phyloP scores from a whole-genome alignment of 2,888 invertebrate genomes.

The Parnassius mnemosyne region DNA sequence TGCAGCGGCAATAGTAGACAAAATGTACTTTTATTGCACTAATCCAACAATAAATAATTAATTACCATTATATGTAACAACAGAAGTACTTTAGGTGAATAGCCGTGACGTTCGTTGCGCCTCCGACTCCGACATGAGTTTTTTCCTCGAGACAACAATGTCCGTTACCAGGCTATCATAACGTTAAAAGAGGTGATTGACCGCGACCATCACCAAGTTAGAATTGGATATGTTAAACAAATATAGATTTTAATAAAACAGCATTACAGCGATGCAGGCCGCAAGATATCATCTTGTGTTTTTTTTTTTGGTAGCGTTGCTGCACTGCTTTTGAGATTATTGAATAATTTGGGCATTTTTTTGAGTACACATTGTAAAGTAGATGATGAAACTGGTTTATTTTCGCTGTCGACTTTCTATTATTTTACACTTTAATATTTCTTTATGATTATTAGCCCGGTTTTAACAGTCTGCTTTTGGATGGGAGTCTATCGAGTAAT shows the following conservation, averaged over 20 bases:
- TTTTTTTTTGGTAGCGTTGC: conserved; percentile 12
- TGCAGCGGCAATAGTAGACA: no score
- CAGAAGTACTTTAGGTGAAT: conserved; percentile 17
- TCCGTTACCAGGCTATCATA: conserved; percentile 61
- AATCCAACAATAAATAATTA: no score
- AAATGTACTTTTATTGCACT: no score
- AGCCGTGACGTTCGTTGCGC: conserved; percentile 24
- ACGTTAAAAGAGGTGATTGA: conserved; percentile 57
- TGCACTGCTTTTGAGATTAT: conserved; percentile 17
- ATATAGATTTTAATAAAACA: conserved; percentile 27
- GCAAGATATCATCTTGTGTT: conserved; percentile 10
- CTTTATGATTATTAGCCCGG: no score
- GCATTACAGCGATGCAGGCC: conserved; percentile 18
- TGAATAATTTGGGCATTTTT: conserved; percentile 23
- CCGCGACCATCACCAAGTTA: conserved; percentile 42
- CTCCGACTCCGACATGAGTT: conserved; percentile 38
- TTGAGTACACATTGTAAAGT: conserved; percentile 1
- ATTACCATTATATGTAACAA: not conserved
- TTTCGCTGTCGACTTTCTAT: not conserved
- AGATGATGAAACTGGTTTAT: conserved; percentile 1
- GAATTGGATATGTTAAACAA: conserved; percentile 22
- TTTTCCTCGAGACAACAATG: conserved; percentile 49
- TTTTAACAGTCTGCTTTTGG: no score
- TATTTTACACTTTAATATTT: no score
- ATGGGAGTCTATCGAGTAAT: no score